Base-by-base conservation (phyloP, 2,888 invertebrate genomes). In the Agonopterix alstromeriana region DNA sequence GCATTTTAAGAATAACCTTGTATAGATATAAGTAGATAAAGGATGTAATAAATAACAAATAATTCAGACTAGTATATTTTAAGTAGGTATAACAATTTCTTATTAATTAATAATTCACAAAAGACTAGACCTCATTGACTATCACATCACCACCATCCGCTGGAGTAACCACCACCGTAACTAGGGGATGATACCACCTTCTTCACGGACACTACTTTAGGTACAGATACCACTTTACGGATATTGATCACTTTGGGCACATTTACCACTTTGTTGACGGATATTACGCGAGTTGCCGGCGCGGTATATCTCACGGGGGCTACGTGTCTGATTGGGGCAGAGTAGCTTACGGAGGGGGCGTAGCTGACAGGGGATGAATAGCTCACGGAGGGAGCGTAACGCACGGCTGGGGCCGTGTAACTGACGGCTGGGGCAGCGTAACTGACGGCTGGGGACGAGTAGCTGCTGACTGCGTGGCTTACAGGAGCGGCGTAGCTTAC, bases 161-260 rank as follows among this genome's bases (percentile, higher is more conserved):
- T 50, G 10, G 51, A 36, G 43, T 45, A 46, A 40, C 46, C 46
- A 3, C 48, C 45, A 38, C 44, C 3, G 45, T 44, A 48, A 10
- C 52, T 43, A 51, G 64, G 59, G 14, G 64, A 61, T 50, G 72
- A 57, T 48, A 75, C 68, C 49, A 70, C 60, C 55, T 56, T 58
- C 57, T 71, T 73, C 48, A 72, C 72, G 53, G 73, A 57, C 51
- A 73, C 70, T 55, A 70, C 72, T 55, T 69, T 67, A 11, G 67
- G 72, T 45, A 70, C 63, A 47, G 70, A 64, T 53, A 77, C 69
- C 42, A 69, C 59, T 50, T 66, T 72, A 51, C 60, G 67, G 36
- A 69, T 65, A 7, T 57, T 57, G 17, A 71, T 63, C 27, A 67
- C 54, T 48, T 67, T 63, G 36, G 72, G 67, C 12, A 65, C 67